Base-by-base conservation (phyloP, 1,140 invertebrate genomes). In the Lineus longissimus region DNA sequence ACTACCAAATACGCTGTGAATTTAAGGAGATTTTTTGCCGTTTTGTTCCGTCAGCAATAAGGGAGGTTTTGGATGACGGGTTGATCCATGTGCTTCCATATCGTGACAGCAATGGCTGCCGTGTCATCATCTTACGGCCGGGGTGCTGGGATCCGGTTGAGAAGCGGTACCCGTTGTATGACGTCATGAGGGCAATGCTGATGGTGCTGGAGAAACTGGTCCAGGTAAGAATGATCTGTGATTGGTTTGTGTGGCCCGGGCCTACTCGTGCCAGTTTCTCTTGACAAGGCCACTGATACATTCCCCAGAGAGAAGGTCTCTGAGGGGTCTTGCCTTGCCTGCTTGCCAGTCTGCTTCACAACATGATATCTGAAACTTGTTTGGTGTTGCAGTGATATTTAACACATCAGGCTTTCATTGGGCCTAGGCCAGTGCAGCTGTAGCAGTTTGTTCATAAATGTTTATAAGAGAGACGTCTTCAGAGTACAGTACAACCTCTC, bases 81-180 rank as follows among this genome's bases (percentile, higher is more conserved):
- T 86, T 92, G 56, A 89, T 90, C 6, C 88, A 89, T 27, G 89
- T 93, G 51, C 79, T 94, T 65, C 84, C 85, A 31, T 85, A 89
- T 55, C 85, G 89, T 66, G 92, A 94, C 78, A 86, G 88, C 79
- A 82, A 80, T 74, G 92, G 92, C 0, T 85, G 91, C 64, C 88
- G 88, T 67, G 87, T 95, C 31, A 81, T 94, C 27, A 82, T 93
- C 22, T 87, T 93, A 70, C 71, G 75, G 62, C 73, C 75, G 71
- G 78, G 47, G 4, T n/a, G n/a, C n/a, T 51, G 25, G 19, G 47
- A 51, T 27, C 19, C 47, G 4, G 47, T 51, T 4, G 25, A 51
- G n/a, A 51, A 23, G n/a, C 47, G 6, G 6, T 51, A 51, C 47
- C 25, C 47, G 19, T 9, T 51, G 25, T 23, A 51, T 51, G 47